Conservation (phyloP, 2,797 vertebrate genomes). For the Lutjanus campechanus region DNA sequence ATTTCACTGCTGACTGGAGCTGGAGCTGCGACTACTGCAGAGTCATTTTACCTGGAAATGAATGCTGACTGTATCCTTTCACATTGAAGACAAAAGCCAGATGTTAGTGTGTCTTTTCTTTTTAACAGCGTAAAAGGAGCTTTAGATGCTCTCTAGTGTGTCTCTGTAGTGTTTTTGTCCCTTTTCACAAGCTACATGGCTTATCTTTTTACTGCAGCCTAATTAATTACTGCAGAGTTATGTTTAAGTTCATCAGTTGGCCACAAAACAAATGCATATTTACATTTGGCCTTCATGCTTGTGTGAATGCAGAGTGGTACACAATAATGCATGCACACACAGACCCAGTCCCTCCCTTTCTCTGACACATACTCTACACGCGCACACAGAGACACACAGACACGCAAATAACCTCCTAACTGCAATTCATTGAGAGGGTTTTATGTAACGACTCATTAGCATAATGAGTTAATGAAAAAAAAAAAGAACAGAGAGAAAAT, state of each 20-base stretch:
- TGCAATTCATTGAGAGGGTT: constrained; percentile 42
- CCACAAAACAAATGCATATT: constrained; percentile 39
- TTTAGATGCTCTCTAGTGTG: no score
- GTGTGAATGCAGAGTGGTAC: constrained; percentile 1
- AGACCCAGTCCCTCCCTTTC: no score
- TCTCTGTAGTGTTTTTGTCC: background rate
- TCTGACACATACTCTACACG: background rate
- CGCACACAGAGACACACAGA: background rate
- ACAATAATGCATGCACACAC: background rate
- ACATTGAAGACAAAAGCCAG: no score
- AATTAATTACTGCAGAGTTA: constrained; percentile 49
- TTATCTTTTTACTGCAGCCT: constrained; percentile 31
- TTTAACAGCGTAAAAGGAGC: no score
- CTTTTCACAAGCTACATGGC: background rate
- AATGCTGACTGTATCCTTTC: no score
- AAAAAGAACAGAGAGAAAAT: constrained; percentile 34
- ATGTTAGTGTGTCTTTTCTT: no score
- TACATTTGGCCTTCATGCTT: constrained; percentile 40
- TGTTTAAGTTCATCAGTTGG: constrained; percentile 20
- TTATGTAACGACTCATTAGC: constrained; percentile 62
- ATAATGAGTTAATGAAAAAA: constrained; percentile 59
- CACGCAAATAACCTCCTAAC: constrained; percentile 28
- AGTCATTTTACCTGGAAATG: no score
- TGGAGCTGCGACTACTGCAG: no score
- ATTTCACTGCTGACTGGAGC: no score